These are phyloP conservation scores for Actinernus sp. DNA, from an alignment of 92 coral and sea anemone species.

Conservation along the genomic window DNA sequence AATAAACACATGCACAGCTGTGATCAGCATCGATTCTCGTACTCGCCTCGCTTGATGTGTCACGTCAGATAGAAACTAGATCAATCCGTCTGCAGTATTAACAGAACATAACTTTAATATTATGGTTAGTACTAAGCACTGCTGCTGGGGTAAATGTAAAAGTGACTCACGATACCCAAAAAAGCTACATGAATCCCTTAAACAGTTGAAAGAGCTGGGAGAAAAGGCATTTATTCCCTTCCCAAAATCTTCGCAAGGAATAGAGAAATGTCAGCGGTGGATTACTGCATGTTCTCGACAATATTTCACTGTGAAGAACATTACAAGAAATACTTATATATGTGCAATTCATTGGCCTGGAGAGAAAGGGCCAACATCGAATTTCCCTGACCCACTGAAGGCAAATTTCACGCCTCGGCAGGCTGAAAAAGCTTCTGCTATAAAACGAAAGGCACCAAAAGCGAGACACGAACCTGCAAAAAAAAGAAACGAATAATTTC, in stretches of 20 bases:
- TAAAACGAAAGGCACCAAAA: slow-evolving; percentile 59
- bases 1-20: no score
- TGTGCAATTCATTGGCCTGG: slow-evolving; percentile 69
- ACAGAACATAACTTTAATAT: no score
- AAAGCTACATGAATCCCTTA: slow-evolving; percentile 37
- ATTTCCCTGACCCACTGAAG: slow-evolving; percentile 55
- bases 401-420: slow-evolving; percentile 42
- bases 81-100: no score
- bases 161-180: slow-evolving; percentile 56
- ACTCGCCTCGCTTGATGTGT: no score
- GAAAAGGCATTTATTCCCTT: slow-evolving; percentile 58
- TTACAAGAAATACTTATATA: slow-evolving; percentile 56
- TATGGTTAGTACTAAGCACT: slow-evolving; percentile 63
- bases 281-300: slow-evolving; percentile 48
- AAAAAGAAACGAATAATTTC: slow-evolving; percentile 10
- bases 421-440: slow-evolving; percentile 12
- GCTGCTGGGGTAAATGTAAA: no score
- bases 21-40: no score
- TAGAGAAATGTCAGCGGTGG: slow-evolving; percentile 52
- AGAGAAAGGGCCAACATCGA: no score
- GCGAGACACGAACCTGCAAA: slow-evolving; percentile 18
- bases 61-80: no score
- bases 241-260: slow-evolving; percentile 54
- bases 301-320: slow-evolving; percentile 23
- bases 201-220: slow-evolving; percentile 38